Conservation (phyloP, 2,888 invertebrate genomes). For the Pterostichus madidus region DNA sequence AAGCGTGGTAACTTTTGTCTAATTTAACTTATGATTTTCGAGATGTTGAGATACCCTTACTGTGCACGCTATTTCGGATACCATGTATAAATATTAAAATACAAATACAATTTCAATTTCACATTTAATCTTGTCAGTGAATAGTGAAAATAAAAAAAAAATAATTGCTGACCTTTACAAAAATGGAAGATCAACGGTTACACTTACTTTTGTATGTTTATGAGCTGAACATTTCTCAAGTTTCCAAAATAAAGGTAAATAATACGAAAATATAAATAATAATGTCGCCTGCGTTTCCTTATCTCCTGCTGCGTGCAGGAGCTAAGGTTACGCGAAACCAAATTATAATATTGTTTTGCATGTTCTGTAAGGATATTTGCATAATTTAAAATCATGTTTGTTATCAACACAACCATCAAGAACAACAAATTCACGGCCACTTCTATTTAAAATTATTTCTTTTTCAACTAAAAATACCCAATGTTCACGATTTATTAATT, state of each 20-base stretch:
- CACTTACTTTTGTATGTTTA: neutral
- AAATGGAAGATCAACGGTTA: neutral
- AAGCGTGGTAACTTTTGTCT: too few relatives aligned
- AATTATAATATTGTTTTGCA: conserved; percentile 54
- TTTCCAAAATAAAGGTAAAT: neutral
- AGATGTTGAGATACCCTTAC: too few relatives aligned
- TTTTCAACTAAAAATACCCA: conserved; percentile 8
- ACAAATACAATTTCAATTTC: too few relatives aligned
- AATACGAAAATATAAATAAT: conserved; percentile 33
- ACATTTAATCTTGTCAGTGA: too few relatives aligned
- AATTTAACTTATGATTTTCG: too few relatives aligned
- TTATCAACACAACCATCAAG: conserved; percentile 25
- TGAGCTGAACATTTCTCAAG: neutral
- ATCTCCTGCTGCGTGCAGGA: conserved; percentile 28
- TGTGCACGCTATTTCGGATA: too few relatives aligned
- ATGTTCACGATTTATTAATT: too few relatives aligned
- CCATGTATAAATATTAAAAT: too few relatives aligned
- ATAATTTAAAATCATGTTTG: conserved; percentile 49
- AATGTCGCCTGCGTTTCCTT: conserved; percentile 1
- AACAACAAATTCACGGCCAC: conserved; percentile 4
- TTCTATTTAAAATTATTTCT: conserved; percentile 13
- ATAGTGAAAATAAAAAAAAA: too few relatives aligned
- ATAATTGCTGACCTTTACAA: too few relatives aligned
- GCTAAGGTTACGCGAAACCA: neutral
- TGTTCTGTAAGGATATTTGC: conserved; percentile 23